Percentiles rank a stretch among this genome's conserved stretches.
phyloP scores from a whole-genome alignment of 2,888 invertebrate genomes.

The Linnaemya tessellans region DNA sequence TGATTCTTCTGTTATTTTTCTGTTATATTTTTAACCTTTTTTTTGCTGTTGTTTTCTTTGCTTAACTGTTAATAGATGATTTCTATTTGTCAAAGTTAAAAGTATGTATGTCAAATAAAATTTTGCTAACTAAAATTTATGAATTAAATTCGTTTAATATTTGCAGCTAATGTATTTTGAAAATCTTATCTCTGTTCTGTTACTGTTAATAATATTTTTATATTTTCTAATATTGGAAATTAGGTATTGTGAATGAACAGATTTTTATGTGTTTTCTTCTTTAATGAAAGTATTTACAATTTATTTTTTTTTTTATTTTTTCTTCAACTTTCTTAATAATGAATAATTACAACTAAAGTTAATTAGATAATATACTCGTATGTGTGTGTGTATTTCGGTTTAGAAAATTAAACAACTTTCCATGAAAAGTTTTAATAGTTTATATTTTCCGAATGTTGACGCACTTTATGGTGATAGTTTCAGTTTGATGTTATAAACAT shows the following conservation, averaged over 20 bases:
- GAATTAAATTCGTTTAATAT: slow-evolving; percentile 68
- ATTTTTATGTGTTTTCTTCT: slow-evolving; percentile 31
- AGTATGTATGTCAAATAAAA: slow-evolving; percentile 63
- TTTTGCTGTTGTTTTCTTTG: background rate
- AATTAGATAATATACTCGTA: background rate
- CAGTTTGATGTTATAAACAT: slow-evolving; percentile 24
- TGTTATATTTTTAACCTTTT: slow-evolving; percentile 20
- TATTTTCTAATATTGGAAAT: background rate
- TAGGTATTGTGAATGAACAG: slow-evolving; percentile 41
- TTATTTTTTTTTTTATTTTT: background rate
- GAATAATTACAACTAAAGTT: slow-evolving; percentile 15
- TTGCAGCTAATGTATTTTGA: slow-evolving; percentile 41
- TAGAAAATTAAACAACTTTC: slow-evolving; percentile 22
- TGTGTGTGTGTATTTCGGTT: background rate
- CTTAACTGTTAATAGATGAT: slow-evolving; percentile 29
- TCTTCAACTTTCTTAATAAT: background rate
- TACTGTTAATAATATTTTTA: background rate
- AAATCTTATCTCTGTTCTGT: slow-evolving; percentile 15
- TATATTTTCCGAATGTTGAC: slow-evolving; percentile 69
- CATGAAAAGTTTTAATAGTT: slow-evolving; percentile 22
- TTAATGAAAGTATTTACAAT: slow-evolving; percentile 45
- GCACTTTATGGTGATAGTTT: slow-evolving; percentile 74
- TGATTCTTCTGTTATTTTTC: slow-evolving; percentile 19
- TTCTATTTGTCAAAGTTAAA: slow-evolving; percentile 41
- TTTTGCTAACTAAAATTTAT: slow-evolving; percentile 73